Conservation (phyloP, 2,888 invertebrate species). For the Volucella inflata region DNA sequence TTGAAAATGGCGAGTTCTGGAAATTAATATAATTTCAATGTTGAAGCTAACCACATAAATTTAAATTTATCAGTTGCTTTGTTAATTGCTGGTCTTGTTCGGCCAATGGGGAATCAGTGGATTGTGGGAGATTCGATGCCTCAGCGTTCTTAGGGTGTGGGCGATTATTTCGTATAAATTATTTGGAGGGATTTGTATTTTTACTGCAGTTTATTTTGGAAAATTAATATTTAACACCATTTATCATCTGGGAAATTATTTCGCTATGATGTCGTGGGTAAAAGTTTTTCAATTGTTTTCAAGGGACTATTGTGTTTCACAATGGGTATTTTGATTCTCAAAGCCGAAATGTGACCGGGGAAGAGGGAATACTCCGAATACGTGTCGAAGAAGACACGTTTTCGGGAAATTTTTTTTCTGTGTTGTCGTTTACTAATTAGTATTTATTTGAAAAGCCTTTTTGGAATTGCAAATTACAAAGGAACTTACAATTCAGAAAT, state of each 20-base stretch:
- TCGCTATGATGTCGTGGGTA: slow-evolving; percentile 4
- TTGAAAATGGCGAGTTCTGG: slow-evolving; percentile 16
- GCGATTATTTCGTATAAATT: slow-evolving; percentile 40
- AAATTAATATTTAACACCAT: slow-evolving; percentile 56
- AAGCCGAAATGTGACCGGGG: not conserved
- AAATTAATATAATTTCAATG: slow-evolving; percentile 58
- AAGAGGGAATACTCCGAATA: not conserved
- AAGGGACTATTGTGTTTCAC: not conserved
- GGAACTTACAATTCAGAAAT: no score
- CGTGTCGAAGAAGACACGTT: not conserved
- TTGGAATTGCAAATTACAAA: not conserved
- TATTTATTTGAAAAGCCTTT: slow-evolving; percentile 11
- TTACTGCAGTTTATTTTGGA: slow-evolving; percentile 45
- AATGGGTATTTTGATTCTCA: not conserved
- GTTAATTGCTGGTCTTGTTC: slow-evolving; percentile 43
- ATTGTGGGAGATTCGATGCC: not conserved
- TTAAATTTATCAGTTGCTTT: slow-evolving; percentile 36
- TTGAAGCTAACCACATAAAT: slow-evolving; percentile 31
- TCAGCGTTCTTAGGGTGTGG: slow-evolving; percentile 7
- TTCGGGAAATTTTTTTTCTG: not conserved
- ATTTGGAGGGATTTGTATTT: slow-evolving; percentile 30
- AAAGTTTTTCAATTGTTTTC: slow-evolving; percentile 46
- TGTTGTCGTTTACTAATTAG: slow-evolving; percentile 18
- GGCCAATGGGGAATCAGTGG: not conserved
- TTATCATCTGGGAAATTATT: slow-evolving; percentile 40